A percentile compares a stretch with the other conserved stretches of the same genome.
These are phyloP conservation scores for Halichondria panicea DNA, from an alignment of 37 sponge, comb jelly and placozoan genomes.

Conservation along the genomic window DNA sequence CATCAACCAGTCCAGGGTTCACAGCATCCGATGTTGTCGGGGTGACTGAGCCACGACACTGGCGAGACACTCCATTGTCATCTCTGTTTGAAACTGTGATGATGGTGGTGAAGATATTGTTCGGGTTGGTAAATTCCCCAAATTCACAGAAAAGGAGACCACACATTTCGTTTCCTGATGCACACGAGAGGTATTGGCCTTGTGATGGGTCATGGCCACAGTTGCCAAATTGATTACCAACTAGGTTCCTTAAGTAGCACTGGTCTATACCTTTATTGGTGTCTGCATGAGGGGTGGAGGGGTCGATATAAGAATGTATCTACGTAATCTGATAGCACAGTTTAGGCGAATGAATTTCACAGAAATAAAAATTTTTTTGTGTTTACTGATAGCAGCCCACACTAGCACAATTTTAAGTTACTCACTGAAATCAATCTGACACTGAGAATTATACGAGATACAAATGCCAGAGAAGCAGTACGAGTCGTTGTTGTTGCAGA, in stretches of 20 bases:
- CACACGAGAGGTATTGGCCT: constrained; percentile 35
- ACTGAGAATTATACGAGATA: constrained; percentile 21
- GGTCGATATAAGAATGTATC: no score
- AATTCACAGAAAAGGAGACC: constrained; percentile 49
- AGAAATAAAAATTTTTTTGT: no score
- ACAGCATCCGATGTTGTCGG: constrained; percentile 18
- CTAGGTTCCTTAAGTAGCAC: constrained; percentile 27
- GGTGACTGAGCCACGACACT: constrained; percentile 32
- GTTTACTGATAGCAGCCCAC: no score
- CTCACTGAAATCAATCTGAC: constrained; percentile 36
- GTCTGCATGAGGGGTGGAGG: constrained; percentile 7
- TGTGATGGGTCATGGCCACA: constrained; percentile 43
- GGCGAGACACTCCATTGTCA: not conserved
- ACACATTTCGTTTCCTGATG: constrained; percentile 42
- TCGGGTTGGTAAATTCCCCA: not conserved
- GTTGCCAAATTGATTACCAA: constrained; percentile 44
- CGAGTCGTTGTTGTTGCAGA: constrained; percentile 40
- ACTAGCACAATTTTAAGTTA: no score
- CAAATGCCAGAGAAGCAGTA: constrained; percentile 70
- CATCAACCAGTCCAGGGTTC: constrained; percentile 54
- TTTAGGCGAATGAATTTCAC: no score
- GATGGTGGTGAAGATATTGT: not conserved
- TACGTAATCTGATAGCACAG: no score
- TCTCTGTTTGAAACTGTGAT: not conserved
- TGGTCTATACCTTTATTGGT: not conserved